Conservation (phyloP, 2,113 vertebrate species). For the Numida meleagris region DNA sequence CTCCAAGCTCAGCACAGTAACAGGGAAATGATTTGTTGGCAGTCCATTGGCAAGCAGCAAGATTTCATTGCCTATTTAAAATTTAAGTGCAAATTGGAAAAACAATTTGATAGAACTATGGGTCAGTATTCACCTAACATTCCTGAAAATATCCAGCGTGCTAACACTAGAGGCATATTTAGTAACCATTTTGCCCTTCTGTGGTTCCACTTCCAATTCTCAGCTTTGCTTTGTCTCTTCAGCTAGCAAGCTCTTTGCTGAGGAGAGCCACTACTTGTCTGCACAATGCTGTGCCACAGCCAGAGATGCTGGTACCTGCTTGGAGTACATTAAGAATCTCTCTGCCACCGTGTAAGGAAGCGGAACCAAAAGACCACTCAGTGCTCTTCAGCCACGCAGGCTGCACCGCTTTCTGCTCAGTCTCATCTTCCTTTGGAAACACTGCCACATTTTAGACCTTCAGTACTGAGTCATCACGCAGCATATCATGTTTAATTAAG, state of each 20-base stretch:
- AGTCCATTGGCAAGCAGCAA: not conserved
- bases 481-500: fast-evolving
- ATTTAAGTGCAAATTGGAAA: not conserved
- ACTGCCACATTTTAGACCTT: not conserved
- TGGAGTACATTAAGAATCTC: not conserved
- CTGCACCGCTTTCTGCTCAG: not conserved
- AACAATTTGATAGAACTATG: not conserved
- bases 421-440: not conserved
- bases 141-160: not conserved
- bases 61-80: not conserved
- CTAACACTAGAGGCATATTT: not conserved
- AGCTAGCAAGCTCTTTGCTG: not conserved
- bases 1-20: not conserved
- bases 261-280: not conserved
- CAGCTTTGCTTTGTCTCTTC: not conserved
- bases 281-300: fast-evolving
- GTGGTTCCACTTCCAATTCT: not conserved
- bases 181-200: not conserved
- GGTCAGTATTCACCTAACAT: not conserved
- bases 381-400: not conserved
- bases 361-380: not conserved
- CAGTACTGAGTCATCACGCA: not conserved
- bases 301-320: not conserved
- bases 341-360: not conserved
- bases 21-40: not conserved